Conservation (phyloP, 2,113 vertebrate genomes). For the Oncorhynchus masou region DNA sequence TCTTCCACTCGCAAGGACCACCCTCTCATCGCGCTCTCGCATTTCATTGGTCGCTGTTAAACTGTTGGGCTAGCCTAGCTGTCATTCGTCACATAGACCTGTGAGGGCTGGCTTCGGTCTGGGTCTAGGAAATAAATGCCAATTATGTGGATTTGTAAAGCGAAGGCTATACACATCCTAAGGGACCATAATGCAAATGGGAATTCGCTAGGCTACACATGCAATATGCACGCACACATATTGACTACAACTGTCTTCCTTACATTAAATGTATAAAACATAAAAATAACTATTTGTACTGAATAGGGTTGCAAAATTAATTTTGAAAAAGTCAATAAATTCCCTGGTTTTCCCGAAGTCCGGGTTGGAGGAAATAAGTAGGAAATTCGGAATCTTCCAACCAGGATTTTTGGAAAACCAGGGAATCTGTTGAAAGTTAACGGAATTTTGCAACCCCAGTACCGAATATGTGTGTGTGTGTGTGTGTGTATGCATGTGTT, state of each 20-base stretch:
- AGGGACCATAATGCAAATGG: slow-evolving; percentile 33
- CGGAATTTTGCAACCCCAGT: too few relatives aligned
- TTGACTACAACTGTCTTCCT: not conserved
- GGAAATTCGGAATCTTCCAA: too few relatives aligned
- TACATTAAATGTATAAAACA: too few relatives aligned
- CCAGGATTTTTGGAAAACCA: too few relatives aligned
- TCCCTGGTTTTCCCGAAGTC: too few relatives aligned
- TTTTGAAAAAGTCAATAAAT: too few relatives aligned
- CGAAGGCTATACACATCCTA: slow-evolving; percentile 18
- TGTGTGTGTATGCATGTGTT: too few relatives aligned
- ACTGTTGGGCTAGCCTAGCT: not conserved
- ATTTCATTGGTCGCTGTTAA: slow-evolving; percentile 62
- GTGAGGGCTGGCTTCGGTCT: slow-evolving; percentile 8
- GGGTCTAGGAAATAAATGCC: slow-evolving; percentile 39
- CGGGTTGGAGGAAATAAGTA: too few relatives aligned
- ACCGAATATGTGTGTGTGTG: too few relatives aligned
- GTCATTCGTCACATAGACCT: slow-evolving; percentile 10
- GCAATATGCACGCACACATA: not conserved
- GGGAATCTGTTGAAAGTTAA: too few relatives aligned
- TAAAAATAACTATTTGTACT: too few relatives aligned
- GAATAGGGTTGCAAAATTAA: too few relatives aligned
- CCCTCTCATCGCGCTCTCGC: slow-evolving; percentile 58
- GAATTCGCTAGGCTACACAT: slow-evolving; percentile 14
- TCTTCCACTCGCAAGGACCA: slow-evolving; percentile 59
- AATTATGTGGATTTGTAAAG: slow-evolving; percentile 42